Conservation (phyloP, 1,140 invertebrate species). For the Trichomalopsis sarcophagae region DNA sequence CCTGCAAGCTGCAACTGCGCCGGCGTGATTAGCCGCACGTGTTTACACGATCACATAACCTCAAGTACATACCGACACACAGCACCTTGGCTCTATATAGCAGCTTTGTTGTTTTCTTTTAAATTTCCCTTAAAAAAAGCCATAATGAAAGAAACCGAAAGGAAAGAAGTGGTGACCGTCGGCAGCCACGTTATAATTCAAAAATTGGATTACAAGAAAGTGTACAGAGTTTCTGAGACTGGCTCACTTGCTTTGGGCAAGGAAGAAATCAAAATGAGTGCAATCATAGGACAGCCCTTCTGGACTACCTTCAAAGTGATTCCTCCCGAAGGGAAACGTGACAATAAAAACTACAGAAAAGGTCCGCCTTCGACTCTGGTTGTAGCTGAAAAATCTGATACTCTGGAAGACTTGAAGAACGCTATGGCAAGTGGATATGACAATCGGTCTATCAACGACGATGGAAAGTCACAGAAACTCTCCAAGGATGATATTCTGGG, state of each 20-base stretch:
- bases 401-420: slow-evolving; percentile 67
- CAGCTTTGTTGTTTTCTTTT: neutral
- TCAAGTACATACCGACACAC: neutral
- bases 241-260: slow-evolving; percentile 81
- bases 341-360: slow-evolving; percentile 72
- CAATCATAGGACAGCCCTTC: slow-evolving; percentile 83
- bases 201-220: slow-evolving; percentile 84
- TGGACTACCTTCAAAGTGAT: slow-evolving; percentile 88
- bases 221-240: slow-evolving; percentile 82
- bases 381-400: slow-evolving; percentile 68
- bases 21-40: no score
- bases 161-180: slow-evolving; percentile 73
- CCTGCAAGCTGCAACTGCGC: no score
- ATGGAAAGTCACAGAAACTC: slow-evolving; percentile 90
- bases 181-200: slow-evolving; percentile 85
- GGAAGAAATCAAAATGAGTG: slow-evolving; percentile 82
- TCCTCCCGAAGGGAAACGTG: neutral
- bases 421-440: slow-evolving; percentile 79
- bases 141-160: slow-evolving; percentile 52
- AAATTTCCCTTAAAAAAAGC: neutral
- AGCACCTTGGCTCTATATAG: neutral
- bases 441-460: slow-evolving; percentile 89
- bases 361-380: slow-evolving; percentile 64
- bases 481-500: slow-evolving; percentile 88
- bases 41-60: no score